Percentiles rank a stretch among this genome's conserved stretches.
Evolutionary conservation across 2,113 vertebrate species (phyloP).

Genomic region (Callaeas wilsoni): DNA sequence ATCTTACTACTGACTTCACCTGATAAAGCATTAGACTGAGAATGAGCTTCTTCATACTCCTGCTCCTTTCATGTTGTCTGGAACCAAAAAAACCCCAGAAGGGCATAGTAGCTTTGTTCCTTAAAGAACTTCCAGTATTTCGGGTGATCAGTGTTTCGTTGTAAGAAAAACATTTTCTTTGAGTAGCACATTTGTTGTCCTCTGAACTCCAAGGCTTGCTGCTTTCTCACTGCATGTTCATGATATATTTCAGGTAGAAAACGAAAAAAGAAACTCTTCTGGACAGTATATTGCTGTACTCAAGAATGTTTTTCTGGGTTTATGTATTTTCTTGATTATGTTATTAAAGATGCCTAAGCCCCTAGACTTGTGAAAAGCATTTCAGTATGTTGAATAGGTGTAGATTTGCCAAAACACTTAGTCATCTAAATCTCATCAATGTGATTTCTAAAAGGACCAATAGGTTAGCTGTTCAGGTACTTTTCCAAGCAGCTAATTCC

Average conservation of each 20-base stretch:
- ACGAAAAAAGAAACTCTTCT: not conserved
- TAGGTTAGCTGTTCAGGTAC: not conserved
- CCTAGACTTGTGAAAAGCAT: not conserved
- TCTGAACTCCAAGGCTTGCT: not conserved
- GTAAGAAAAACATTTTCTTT: not conserved
- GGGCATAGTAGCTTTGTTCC: not conserved
- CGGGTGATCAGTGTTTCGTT: not conserved
- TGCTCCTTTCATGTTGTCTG: not conserved
- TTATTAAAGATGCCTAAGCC: not conserved
- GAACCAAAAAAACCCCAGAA: not conserved
- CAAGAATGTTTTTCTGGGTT: not conserved
- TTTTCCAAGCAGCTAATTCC: not conserved
- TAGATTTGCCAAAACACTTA: not conserved
- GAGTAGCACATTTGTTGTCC: not conserved
- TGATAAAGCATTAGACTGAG: not conserved
- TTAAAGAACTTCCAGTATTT: not conserved
- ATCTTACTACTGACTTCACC: not conserved
- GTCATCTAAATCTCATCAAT: not conserved
- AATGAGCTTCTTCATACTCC: not conserved
- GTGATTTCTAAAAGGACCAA: not conserved
- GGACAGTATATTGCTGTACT: not conserved
- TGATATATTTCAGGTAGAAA: not conserved
- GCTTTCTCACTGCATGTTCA: accelerated
- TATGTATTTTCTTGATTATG: not conserved
- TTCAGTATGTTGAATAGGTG: not conserved